phyloP scores from a whole-genome alignment of 2,113 vertebrate species.

The Bagarius yarrelli region DNA sequence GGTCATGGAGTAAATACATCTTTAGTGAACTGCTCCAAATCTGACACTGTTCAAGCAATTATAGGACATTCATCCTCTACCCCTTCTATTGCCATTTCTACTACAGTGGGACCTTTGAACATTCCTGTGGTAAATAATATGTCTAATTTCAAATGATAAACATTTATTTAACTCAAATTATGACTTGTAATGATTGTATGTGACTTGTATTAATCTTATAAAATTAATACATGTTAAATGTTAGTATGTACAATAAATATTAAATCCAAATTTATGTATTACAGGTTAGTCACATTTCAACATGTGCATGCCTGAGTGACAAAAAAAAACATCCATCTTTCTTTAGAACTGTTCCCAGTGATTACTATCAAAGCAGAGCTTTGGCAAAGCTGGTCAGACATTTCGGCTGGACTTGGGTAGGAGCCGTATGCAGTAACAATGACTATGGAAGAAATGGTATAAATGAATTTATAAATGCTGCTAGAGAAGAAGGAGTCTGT shows the following conservation, averaged over 20 bases:
- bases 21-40: constrained; percentile 37
- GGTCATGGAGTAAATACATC: constrained; percentile 13
- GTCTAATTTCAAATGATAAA: neutral
- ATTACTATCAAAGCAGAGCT: constrained; percentile 74
- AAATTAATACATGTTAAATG: neutral
- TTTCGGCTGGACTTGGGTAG: constrained; percentile 76
- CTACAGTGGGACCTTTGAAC: constrained; percentile 54
- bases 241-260: neutral
- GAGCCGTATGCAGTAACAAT: too few relatives aligned
- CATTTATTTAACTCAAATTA: neutral
- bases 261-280: neutral
- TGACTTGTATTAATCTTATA: neutral
- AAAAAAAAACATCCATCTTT: constrained; percentile 66
- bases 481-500: constrained; percentile 69
- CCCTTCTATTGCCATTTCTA: constrained; percentile 55
- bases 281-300: constrained; percentile 76
- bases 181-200: neutral
- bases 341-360: constrained; percentile 77
- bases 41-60: constrained; percentile 54
- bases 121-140: constrained; percentile 51
- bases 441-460: constrained; percentile 72
- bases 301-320: constrained; percentile 73
- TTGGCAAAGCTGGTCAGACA: too few relatives aligned
- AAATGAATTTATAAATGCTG: constrained; percentile 62
- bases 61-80: constrained; percentile 58